Evolutionary conservation across 2,888 invertebrate genomes (phyloP).

Genomic region (Yponomeuta plumbellus): DNA sequence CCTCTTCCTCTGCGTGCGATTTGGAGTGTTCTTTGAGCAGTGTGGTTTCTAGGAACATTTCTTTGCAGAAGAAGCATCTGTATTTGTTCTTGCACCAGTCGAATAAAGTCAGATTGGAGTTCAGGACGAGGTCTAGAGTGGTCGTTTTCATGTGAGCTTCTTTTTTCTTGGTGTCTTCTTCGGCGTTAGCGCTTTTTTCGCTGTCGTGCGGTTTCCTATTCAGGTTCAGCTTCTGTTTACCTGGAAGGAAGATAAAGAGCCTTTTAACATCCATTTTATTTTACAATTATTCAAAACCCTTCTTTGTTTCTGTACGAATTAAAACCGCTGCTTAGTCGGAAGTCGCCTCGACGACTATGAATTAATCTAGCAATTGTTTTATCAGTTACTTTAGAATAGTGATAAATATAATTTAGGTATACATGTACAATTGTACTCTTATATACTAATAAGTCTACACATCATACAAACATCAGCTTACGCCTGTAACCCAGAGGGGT

Average conservation of each 20-base stretch:
- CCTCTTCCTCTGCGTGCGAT: conserved; percentile 5
- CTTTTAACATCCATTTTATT: neutral
- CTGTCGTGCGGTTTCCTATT: neutral
- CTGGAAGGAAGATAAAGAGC: neutral
- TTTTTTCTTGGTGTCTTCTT: neutral
- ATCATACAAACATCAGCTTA: too few species aligned
- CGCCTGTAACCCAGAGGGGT: too few species aligned
- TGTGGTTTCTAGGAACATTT: conserved; percentile 12
- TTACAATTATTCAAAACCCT: neutral
- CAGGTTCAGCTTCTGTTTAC: neutral
- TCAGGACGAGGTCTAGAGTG: neutral
- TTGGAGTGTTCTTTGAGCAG: conserved; percentile 13
- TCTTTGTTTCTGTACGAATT: neutral
- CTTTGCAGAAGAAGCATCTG: conserved; percentile 20
- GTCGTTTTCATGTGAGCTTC: conserved; percentile 1
- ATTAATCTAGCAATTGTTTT: too few species aligned
- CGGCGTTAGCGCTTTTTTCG: neutral
- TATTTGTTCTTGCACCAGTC: conserved; percentile 16
- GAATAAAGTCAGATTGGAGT: conserved; percentile 18
- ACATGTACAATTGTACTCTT: too few species aligned
- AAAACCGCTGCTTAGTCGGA: neutral
- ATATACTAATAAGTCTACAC: too few species aligned
- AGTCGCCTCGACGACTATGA: neutral
- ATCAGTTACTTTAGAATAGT: neutral
- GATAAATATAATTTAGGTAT: neutral